Evolutionary conservation across 1,140 invertebrate genomes (phyloP).

Genomic region (Drosophila persimilis): DNA sequence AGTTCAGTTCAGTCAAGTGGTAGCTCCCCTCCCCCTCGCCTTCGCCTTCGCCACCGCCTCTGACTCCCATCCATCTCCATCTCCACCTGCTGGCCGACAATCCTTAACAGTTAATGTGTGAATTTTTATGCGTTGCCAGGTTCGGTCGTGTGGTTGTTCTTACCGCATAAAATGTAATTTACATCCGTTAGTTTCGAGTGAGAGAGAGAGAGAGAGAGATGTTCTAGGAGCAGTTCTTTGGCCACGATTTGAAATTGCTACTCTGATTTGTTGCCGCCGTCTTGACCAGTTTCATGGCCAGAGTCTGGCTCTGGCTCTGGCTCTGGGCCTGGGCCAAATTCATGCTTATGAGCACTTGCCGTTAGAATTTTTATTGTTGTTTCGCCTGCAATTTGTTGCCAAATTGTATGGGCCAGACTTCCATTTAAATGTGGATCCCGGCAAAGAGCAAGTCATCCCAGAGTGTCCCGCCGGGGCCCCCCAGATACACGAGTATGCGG

Average conservation of each 20-base stretch:
- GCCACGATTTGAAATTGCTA: conserved; percentile 51
- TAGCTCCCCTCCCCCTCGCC: conserved; percentile 9
- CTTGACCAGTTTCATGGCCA: conserved; percentile 11
- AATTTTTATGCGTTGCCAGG: conserved; percentile 81
- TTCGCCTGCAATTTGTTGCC: conserved; percentile 36
- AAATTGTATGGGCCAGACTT: conserved; percentile 39
- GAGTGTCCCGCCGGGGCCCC: neutral
- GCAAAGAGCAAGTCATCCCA: conserved; percentile 26
- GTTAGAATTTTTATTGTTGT: conserved; percentile 71
- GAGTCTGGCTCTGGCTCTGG: conserved; percentile 2
- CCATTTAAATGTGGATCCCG: conserved; percentile 29
- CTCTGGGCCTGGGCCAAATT: conserved; percentile 35
- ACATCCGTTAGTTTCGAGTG: conserved; percentile 74
- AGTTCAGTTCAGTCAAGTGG: conserved; percentile 37
- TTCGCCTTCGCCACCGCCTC: neutral
- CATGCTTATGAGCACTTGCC: conserved; percentile 61
- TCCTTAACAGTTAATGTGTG: conserved; percentile 81
- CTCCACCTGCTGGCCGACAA: conserved; percentile 18
- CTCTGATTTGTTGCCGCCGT: conserved; percentile 53
- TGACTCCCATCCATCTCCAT: conserved; percentile 2
- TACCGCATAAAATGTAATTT: conserved; percentile 80
- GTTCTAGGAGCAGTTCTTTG: conserved; percentile 5
- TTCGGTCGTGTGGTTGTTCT: conserved; percentile 70
- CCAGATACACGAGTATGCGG: conserved; percentile 31
- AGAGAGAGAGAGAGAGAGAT: conserved; percentile 23